Conservation (phyloP, 2,113 vertebrate species). For the Coptodon bakossiorum region DNA sequence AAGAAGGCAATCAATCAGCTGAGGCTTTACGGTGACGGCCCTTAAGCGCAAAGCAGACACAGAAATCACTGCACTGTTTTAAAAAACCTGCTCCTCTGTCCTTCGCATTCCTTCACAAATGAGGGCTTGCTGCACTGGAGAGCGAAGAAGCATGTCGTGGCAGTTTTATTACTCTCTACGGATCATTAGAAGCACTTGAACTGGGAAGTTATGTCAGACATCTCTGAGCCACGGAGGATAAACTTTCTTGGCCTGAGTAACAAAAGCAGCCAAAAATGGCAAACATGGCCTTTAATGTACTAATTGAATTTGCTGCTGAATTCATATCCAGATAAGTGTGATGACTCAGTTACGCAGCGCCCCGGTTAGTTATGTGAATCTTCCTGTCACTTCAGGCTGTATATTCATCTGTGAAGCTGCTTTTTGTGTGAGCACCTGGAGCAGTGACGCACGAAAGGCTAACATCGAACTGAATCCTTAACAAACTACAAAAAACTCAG, state of each 20-base stretch:
- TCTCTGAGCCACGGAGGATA: conserved; percentile 11
- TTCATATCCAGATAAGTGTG: conserved; percentile 15
- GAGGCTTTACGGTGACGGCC: neutral
- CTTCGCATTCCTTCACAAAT: conserved; percentile 13
- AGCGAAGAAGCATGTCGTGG: neutral
- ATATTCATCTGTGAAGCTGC: conserved; percentile 3
- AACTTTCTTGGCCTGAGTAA: neutral
- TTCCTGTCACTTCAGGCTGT: conserved; percentile 7
- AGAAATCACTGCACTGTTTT: conserved; percentile 7
- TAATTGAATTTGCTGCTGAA: conserved; percentile 1
- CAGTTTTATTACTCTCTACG: neutral
- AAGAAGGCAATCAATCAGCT: neutral
- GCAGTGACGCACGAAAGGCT: neutral
- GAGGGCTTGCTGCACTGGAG: conserved; percentile 7
- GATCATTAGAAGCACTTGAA: neutral
- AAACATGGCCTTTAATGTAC: neutral
- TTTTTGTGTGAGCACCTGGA: conserved; percentile 53
- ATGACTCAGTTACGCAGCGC: neutral
- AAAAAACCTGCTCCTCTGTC: neutral
- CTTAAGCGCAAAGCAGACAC: neutral
- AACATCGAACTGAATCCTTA: neutral
- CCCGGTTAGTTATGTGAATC: neutral
- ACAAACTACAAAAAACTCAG: neutral
- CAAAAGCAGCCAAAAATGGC: conserved; percentile 4
- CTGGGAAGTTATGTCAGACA: neutral